Evolutionary conservation across 2,888 invertebrate genomes (phyloP).

Genomic region (Strigamia crassipes): DNA sequence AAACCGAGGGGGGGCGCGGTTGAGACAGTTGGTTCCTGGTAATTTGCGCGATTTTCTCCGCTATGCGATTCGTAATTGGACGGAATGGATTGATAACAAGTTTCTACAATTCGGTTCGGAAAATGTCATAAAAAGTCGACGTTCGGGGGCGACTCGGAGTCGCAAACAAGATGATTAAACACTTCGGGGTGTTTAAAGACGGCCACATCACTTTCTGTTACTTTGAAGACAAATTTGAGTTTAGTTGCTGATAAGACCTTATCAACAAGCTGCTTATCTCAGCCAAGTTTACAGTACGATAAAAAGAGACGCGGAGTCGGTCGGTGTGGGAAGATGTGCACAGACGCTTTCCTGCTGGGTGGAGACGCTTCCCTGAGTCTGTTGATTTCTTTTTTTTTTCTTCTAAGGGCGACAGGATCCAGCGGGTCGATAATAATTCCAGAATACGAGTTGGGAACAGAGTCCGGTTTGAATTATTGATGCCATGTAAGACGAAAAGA

Average conservation of each 20-base stretch:
- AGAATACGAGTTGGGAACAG: background rate
- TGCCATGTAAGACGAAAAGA: slow-evolving; percentile 34
- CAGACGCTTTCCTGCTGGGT: slow-evolving; percentile 23
- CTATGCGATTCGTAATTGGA: slow-evolving; percentile 12
- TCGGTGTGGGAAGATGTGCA: slow-evolving; percentile 8
- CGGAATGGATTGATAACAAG: slow-evolving; percentile 29
- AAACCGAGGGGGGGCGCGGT: background rate
- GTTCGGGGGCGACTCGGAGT: background rate
- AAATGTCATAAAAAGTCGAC: background rate
- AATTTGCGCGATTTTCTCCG: slow-evolving; percentile 7
- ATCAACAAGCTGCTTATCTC: slow-evolving; percentile 14
- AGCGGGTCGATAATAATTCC: slow-evolving; percentile 38
- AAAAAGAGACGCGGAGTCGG: background rate
- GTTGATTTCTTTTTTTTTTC: background rate
- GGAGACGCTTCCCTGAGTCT: slow-evolving; percentile 5
- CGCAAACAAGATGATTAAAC: slow-evolving; percentile 13
- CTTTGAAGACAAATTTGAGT: slow-evolving; percentile 2
- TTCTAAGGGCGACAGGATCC: slow-evolving; percentile 28
- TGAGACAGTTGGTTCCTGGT: background rate
- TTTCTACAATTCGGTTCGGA: slow-evolving; percentile 4
- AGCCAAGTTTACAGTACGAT: background rate
- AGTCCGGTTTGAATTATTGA: slow-evolving; percentile 40
- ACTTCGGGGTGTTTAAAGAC: slow-evolving; percentile 7
- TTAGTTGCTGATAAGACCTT: background rate
- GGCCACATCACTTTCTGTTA: background rate